Evolutionary conservation across 1,140 invertebrate genomes (phyloP).

Genomic region (Aphidius ervi): DNA sequence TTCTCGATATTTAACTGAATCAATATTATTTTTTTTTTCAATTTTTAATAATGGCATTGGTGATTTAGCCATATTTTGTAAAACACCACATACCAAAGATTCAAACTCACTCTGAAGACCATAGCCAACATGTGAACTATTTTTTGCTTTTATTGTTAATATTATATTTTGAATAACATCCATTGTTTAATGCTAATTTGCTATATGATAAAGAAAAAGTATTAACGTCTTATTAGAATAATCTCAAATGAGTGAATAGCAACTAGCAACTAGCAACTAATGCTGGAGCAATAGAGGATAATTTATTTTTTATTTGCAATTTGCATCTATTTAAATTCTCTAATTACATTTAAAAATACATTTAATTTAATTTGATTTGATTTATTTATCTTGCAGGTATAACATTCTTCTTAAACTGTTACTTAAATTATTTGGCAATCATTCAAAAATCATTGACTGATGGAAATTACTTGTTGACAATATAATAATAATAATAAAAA

Average conservation of each 20-base stretch:
- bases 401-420: no score
- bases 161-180: conserved; percentile 42
- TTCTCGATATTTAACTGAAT: conserved; percentile 41
- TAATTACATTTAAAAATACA: neutral
- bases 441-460: neutral
- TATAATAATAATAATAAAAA: neutral
- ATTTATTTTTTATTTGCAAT: no score
- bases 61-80: conserved; percentile 46
- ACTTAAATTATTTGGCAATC: no score
- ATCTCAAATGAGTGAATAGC: no score
- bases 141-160: conserved; percentile 38
- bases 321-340: no score
- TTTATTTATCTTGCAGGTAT: no score
- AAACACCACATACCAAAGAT: conserved; percentile 40
- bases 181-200: conserved; percentile 28
- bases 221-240: no score
- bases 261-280: no score
- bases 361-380: no score
- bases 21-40: conserved; percentile 41
- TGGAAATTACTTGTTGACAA: neutral
- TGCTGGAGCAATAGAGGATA: no score
- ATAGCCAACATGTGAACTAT: conserved; percentile 41
- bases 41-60: conserved; percentile 36
- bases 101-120: conserved; percentile 47
- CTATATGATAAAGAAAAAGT: no score